Base-by-base conservation (phyloP, 2,113 vertebrate genomes). In the Craseonycteris thonglongyai region DNA sequence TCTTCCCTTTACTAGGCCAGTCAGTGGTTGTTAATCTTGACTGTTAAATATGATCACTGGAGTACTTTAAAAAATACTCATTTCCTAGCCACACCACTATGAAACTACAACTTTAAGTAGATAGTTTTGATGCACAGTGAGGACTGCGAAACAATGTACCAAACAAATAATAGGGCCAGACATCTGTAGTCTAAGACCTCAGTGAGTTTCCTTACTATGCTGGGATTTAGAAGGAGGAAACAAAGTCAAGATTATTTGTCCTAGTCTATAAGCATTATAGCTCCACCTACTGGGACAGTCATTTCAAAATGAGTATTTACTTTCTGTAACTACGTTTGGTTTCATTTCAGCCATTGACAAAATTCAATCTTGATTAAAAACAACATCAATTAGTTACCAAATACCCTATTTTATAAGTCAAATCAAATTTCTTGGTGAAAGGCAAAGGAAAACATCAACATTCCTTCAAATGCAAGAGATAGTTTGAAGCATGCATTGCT, bases 211-310 rank as follows among this genome's bases (percentile, higher is more conserved):
- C n/a, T 51, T 18, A 22, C 45, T 79, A 26, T 21, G 14, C 40
- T 59, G 6, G 14, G 26, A 72, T 75, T 93, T 63, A 38, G 49
- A 92, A 80, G 49, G 54, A 89, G 71, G 81, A 91, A 90, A 94
- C 56, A 66, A 58, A 76, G 65, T 91, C 69, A 59, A 24, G 63
- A 38, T 38, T 42, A n/a, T 59, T n/a, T 74, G 65, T 56, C 63
- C 54, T 26, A 2, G n/a, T 91, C 81, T 61, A 42, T 28, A 95
- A 92, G 88, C 84, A n/a, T 92, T 84, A 38, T 68, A 93, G 88
- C 94, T 54, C 95, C 91, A 92, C 84, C 96, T 96, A 93, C 84
- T 92, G 88, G 92, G 80, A 96, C 18, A 14, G 59, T 22, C 58
- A 10, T 47, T 65, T 80, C 87, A 49, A 92, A 88, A 63, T 35